Evolutionary conservation across 2,113 vertebrate species (phyloP).

Genomic region (Trogon surrucura): DNA sequence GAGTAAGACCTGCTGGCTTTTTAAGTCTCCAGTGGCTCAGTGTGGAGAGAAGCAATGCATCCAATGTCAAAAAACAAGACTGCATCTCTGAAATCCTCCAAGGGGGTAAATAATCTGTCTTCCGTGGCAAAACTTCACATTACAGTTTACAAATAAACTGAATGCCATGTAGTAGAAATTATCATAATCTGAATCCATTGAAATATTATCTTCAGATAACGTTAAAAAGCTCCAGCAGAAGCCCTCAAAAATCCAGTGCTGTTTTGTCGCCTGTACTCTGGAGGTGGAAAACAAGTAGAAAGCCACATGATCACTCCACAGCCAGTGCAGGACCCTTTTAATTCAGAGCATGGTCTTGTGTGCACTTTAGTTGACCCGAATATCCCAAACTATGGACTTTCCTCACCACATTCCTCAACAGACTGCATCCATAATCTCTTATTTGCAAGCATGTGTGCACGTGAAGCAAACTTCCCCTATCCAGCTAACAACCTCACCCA

Average conservation of each 20-base stretch:
- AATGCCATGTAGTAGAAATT: background rate
- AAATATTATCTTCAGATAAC: background rate
- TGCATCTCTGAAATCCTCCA: background rate
- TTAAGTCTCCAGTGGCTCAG: background rate
- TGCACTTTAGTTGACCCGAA: background rate
- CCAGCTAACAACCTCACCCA: background rate
- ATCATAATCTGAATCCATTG: background rate
- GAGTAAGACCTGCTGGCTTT: background rate
- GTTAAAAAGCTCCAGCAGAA: background rate
- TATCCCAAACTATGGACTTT: background rate
- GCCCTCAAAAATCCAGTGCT: background rate
- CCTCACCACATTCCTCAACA: background rate
- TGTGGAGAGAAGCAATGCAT: background rate
- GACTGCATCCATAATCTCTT: background rate
- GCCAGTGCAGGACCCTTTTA: background rate
- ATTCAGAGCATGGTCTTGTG: background rate
- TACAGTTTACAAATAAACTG: background rate
- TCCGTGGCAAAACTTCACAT: background rate
- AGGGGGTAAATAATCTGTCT: background rate
- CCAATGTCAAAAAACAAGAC: background rate
- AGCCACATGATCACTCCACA: background rate
- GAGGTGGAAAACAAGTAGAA: background rate
- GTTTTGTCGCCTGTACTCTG: background rate
- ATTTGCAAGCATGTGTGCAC: rapidly evolving
- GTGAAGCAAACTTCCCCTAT: background rate